A percentile compares a stretch with the other conserved stretches of the same genome.
Conservation (phyloP, 2,113 vertebrate genomes). For the Theristicus caerulescens region DNA sequence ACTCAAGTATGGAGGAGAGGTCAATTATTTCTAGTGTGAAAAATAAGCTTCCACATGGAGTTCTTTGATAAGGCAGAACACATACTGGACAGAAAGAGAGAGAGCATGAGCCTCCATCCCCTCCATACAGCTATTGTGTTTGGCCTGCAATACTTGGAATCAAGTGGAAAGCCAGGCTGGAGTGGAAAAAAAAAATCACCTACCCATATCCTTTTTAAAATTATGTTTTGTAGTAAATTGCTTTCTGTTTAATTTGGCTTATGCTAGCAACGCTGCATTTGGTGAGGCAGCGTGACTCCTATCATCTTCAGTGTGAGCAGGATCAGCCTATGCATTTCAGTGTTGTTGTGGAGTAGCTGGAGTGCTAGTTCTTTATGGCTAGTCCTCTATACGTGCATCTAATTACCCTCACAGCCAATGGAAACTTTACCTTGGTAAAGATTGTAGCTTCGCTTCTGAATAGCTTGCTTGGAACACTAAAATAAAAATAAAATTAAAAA, state of each 20-base stretch:
- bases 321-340: neutral
- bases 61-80: neutral
- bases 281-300: neutral
- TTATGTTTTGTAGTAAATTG: neutral
- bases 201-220: neutral
- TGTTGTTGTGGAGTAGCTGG: neutral
- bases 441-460: neutral
- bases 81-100: neutral
- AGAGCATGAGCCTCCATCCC: neutral
- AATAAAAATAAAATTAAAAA: neutral
- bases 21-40: neutral
- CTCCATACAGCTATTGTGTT: neutral
- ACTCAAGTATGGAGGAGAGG: neutral
- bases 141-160: neutral
- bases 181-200: neutral
- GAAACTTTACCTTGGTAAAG: neutral
- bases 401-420: neutral
- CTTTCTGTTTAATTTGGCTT: neutral
- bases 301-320: neutral
- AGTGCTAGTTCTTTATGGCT: neutral
- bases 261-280: neutral
- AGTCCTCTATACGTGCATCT: neutral
- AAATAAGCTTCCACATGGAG: neutral
- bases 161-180: neutral
- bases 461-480: neutral